Evolutionary conservation across 2,888 invertebrate species (phyloP).

Genomic region (Scelioninae gen. 1): DNA sequence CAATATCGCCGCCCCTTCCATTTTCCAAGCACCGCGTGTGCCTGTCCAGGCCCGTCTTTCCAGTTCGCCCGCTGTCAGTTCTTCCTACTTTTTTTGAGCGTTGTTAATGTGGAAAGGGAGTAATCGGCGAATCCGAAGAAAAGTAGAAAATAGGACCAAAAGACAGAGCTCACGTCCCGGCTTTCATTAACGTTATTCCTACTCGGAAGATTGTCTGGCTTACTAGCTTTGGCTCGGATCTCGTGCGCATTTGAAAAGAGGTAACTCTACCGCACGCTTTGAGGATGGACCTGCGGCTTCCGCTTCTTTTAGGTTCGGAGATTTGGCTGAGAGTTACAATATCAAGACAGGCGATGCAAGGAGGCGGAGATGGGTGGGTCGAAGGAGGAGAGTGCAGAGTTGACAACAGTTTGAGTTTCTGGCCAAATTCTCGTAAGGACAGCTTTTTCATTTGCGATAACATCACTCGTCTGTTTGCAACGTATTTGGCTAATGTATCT

Average conservation of each 20-base stretch:
- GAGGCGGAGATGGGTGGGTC: slow-evolving; percentile 22
- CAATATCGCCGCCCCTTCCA: slow-evolving; percentile 51
- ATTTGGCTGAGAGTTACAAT: slow-evolving; percentile 22
- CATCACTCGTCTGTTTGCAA: slow-evolving; percentile 13
- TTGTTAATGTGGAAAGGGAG: no score
- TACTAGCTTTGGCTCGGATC: no score
- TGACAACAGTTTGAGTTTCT: slow-evolving; percentile 63
- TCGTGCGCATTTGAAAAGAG: slow-evolving; percentile 50
- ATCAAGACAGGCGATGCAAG: no score
- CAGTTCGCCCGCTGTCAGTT: slow-evolving; percentile 11
- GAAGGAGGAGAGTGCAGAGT: slow-evolving; percentile 44
- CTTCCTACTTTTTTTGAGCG: not conserved
- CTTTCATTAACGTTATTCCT: slow-evolving; percentile 63
- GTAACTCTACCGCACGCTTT: no score
- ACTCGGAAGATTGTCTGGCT: slow-evolving; percentile 64
- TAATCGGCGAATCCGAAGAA: no score
- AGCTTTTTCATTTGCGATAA: slow-evolving; percentile 25
- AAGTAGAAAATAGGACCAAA: slow-evolving; percentile 40
- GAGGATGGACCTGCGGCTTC: slow-evolving; percentile 80
- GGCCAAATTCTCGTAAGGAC: slow-evolving; percentile 17
- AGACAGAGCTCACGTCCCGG: slow-evolving; percentile 62
- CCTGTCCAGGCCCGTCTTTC: slow-evolving; percentile 60
- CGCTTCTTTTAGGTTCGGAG: slow-evolving; percentile 72
- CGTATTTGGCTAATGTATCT: slow-evolving; percentile 63
- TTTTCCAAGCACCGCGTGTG: slow-evolving; percentile 57